Conservation (phyloP, 2,113 vertebrate species). For the Aegotheles bennettii region DNA sequence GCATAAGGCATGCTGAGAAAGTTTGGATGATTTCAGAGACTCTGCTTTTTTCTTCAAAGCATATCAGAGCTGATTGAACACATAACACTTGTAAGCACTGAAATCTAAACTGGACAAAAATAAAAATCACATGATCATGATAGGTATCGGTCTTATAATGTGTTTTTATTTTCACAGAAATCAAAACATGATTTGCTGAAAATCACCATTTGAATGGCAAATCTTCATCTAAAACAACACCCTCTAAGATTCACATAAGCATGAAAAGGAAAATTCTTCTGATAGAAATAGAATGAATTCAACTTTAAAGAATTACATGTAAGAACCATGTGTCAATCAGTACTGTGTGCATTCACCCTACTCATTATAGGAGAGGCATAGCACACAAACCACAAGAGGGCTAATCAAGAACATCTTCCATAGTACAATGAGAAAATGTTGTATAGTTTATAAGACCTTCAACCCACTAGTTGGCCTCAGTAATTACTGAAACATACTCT, state of each 20-base stretch:
- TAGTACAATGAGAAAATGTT: not conserved
- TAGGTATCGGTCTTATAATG: not conserved
- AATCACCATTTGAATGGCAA: not conserved
- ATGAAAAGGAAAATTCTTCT: not conserved
- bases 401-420: conserved; percentile 33
- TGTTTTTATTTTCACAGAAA: not conserved
- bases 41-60: not conserved
- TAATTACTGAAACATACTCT: conserved; percentile 59
- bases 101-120: not conserved
- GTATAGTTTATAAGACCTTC: conserved; percentile 50
- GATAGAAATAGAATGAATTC: not conserved
- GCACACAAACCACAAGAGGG: conserved; percentile 20
- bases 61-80: not conserved
- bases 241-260: not conserved
- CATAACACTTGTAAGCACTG: not conserved
- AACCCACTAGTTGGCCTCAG: conserved; percentile 18
- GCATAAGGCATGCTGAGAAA: not conserved
- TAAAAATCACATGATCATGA: not conserved
- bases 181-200: not conserved
- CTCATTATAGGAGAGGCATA: not conserved
- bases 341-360: not conserved
- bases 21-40: not conserved
- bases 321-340: not conserved
- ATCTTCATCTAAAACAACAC: not conserved
- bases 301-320: not conserved